These are phyloP conservation scores for Cromileptes altivelis DNA, from an alignment of 2,113 vertebrate species.

Conservation along the genomic window DNA sequence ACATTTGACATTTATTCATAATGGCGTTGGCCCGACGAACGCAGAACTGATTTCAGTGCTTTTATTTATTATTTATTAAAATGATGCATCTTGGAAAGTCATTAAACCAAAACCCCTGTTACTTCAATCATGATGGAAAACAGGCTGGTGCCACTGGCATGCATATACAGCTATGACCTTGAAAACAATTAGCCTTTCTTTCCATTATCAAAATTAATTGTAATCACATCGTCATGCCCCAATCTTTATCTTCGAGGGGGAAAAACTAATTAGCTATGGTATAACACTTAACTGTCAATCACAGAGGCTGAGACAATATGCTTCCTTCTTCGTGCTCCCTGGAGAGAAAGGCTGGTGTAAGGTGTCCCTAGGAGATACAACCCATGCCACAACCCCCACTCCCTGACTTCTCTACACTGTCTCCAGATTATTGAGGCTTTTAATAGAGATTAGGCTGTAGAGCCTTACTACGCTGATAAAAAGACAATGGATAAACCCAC, in stretches of 20 bases:
- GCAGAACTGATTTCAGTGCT: not conserved
- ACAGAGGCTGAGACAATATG: conserved; percentile 70
- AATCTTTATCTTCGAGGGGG: conserved; percentile 71
- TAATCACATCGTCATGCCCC: conserved; percentile 71
- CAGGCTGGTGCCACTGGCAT: conserved; percentile 45
- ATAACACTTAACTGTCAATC: conserved; percentile 76
- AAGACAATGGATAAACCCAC: conserved; percentile 32
- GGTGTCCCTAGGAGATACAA: conserved; percentile 54
- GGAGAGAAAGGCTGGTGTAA: conserved; percentile 47
- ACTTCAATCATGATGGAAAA: conserved; percentile 8
- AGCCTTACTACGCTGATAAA: conserved; percentile 29
- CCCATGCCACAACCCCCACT: conserved; percentile 22
- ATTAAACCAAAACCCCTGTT: conserved; percentile 10
- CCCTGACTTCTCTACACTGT: conserved; percentile 31
- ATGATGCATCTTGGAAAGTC: conserved; percentile 17
- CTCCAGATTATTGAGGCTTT: conserved; percentile 35
- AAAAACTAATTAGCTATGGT: conserved; percentile 77
- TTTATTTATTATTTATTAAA: conserved; percentile 25
- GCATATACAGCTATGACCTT: conserved; percentile 66
- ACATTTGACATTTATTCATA: conserved; percentile 44
- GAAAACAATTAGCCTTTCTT: conserved; percentile 76
- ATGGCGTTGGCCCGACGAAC: conserved; percentile 24
- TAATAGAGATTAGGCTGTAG: conserved; percentile 38
- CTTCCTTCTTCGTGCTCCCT: conserved; percentile 36
- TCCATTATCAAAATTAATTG: conserved; percentile 74